Base-by-base conservation (phyloP, 2,888 invertebrate genomes). In the Dryobotodes eremita region DNA sequence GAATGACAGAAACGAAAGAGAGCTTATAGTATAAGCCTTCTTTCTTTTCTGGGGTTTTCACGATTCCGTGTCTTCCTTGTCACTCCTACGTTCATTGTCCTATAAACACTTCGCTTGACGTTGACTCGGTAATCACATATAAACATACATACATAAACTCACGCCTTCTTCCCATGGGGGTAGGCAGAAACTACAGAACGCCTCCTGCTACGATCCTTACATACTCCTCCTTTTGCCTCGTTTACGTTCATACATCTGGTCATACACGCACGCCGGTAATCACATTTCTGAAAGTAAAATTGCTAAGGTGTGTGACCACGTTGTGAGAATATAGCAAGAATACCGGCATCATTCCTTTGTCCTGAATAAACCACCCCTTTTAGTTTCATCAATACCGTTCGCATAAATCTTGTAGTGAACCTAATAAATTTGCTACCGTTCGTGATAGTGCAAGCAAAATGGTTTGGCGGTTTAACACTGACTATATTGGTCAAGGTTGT, bases 361-460 rank as follows among this genome's bases (percentile, higher is more conserved):
- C 50, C 23, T 26, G 26, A 36, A 61, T 82, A 66, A 55, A 57
- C 59, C 71, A 55, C 20, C 20, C 26, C 17, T 50, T n/a, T 42
- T n/a, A 57, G 61, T 55, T 31, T 62, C n/a, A 31, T 57, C 61
- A 71, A 77, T 82, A 66, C 26, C 42, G 17, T 7, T 15, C 55
- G 31, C 42, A 82, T 81, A 82, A 82, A 82, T 81, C 71, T 66
- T 77, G 77, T 42, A 15, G 61, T 69, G 57, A 26, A 69, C 50
- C 42, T 57, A 71, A 81, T 82, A 81, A 82, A 81, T 82, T 71
- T 20, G 1, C 64, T 62, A 77, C 4, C 57, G 8, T 50, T 46
- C 23, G 36, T 66, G 46, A 75, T 76, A 53, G 42, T 77, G 62
- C 66, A 57, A 48, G 50, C 31, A 20, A 71, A 76, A 71, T 15